These are phyloP conservation scores for Variabilichromis moorii DNA, from an alignment of 2,113 vertebrate species.

Conservation along the genomic window DNA sequence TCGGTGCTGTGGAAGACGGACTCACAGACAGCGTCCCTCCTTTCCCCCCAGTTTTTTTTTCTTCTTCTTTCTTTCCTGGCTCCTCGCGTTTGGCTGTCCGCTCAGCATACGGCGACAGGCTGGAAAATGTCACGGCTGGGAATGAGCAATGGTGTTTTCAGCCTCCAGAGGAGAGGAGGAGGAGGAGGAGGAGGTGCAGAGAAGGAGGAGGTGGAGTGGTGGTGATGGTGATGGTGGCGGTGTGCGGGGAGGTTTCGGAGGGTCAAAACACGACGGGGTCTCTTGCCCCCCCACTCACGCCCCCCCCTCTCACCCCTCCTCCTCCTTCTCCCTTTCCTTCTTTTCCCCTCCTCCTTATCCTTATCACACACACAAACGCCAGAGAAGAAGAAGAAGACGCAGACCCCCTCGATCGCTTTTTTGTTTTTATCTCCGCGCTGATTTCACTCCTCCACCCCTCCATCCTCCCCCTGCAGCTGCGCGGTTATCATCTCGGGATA, in stretches of 20 bases:
- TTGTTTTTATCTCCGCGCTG: constrained; percentile 1
- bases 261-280: constrained; percentile 77
- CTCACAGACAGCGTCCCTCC: neutral
- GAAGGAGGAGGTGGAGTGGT: constrained; percentile 11
- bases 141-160: constrained; percentile 54
- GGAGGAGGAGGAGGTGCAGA: neutral
- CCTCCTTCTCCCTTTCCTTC: neutral
- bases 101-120: constrained; percentile 47
- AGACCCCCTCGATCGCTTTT: constrained; percentile 32
- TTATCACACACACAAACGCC: constrained; percentile 61
- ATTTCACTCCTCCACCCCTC: neutral
- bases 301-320: neutral
- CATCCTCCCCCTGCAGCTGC: constrained; percentile 1
- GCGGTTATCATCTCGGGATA: neutral
- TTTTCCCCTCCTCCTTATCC: constrained; percentile 42
- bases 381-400: constrained; percentile 29
- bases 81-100: constrained; percentile 51
- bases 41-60: neutral
- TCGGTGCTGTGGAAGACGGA: constrained; percentile 4
- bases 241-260: constrained; percentile 66
- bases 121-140: constrained; percentile 52
- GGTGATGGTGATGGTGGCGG: constrained; percentile 52
- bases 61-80: constrained; percentile 10
- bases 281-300: neutral
- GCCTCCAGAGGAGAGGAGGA: constrained; percentile 12